Evolutionary conservation across 2,888 invertebrate genomes (phyloP).

Genomic region (Lucinisca nassula): DNA sequence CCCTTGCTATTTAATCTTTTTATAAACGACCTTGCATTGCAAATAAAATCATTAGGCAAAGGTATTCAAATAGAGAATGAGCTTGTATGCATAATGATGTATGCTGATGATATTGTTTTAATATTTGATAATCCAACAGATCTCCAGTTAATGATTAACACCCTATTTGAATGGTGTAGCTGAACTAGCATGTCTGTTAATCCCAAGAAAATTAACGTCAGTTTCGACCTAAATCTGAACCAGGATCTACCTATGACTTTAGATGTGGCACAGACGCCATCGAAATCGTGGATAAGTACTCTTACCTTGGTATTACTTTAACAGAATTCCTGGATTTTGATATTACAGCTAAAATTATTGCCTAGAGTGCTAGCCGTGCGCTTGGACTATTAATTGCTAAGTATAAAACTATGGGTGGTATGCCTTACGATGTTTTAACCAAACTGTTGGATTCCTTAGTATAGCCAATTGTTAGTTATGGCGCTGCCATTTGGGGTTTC

Average conservation of each 20-base stretch:
- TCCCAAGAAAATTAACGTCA: constrained; percentile 20
- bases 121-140: background rate
- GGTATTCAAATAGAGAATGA: constrained; percentile 11
- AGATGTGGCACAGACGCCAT: constrained; percentile 16
- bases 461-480: constrained; percentile 26
- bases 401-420: constrained; percentile 21
- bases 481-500: constrained; percentile 37
- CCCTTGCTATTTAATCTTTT: constrained; percentile 13
- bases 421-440: constrained; percentile 46
- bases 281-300: background rate
- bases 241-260: background rate
- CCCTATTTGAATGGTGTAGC: background rate
- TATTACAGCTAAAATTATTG: constrained; percentile 18
- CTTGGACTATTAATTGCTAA: constrained; percentile 38
- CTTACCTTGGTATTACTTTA: constrained; percentile 26
- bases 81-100: constrained; percentile 5
- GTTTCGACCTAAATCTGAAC: constrained; percentile 18
- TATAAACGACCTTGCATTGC: constrained; percentile 10
- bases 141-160: background rate
- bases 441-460: constrained; percentile 40
- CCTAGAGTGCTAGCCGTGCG: constrained; percentile 33
- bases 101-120: constrained; percentile 13
- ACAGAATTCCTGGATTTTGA: constrained; percentile 13
- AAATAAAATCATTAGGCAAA: constrained; percentile 8
- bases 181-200: constrained; percentile 7